phyloP scores from a whole-genome alignment of 2,888 invertebrate genomes.

The Microctonus aethiopoides region DNA sequence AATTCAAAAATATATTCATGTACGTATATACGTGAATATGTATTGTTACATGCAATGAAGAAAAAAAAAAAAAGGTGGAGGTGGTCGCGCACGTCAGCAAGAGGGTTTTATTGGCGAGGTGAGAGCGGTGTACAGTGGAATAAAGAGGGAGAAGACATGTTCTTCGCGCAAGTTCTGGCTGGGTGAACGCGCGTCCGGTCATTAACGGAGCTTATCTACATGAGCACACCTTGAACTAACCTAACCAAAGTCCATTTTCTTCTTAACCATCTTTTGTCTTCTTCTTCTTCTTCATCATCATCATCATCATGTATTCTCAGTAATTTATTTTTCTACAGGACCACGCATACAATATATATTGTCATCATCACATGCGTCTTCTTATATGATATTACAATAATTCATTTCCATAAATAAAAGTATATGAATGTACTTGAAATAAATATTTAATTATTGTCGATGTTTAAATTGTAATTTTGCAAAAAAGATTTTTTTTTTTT shows the following conservation, averaged over 20 bases:
- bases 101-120: background rate
- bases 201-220: conserved; percentile 68
- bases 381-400: too few relatives aligned
- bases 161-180: conserved; percentile 67
- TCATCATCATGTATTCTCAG: background rate
- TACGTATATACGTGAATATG: background rate
- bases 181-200: conserved; percentile 68
- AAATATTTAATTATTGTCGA: too few relatives aligned
- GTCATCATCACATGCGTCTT: too few relatives aligned
- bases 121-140: conserved; percentile 26
- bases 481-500: too few relatives aligned
- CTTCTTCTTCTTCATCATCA: background rate
- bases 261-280: conserved; percentile 19
- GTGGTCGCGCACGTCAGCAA: conserved; percentile 39
- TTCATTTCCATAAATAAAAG: too few relatives aligned
- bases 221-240: conserved; percentile 67
- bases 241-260: conserved; percentile 56
- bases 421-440: too few relatives aligned
- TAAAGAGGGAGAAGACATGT: conserved; percentile 51
- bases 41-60: background rate
- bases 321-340: background rate
- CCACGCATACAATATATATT: too few relatives aligned
- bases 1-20: background rate
- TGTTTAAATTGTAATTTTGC: too few relatives aligned
- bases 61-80: conserved; percentile 40